These are phyloP conservation scores for Archivesica marissinica DNA, from an alignment of 1,140 invertebrate species.

Conservation along the genomic window DNA sequence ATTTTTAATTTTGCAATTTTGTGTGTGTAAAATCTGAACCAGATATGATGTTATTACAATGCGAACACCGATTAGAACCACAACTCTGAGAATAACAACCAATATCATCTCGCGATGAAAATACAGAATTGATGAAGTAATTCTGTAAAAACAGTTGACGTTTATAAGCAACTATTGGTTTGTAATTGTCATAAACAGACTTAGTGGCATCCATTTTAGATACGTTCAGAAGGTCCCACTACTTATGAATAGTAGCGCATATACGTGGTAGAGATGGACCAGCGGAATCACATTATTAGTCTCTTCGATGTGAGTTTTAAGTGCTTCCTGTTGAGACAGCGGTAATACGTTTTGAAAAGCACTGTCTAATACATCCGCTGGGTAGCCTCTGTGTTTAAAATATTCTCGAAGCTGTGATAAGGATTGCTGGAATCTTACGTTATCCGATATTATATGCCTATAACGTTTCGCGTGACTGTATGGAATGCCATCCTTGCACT, in stretches of 20 bases:
- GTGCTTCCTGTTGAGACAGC: too few species aligned
- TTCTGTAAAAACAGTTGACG: neutral
- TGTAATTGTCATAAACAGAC: neutral
- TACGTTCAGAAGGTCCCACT: neutral
- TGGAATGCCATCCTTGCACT: neutral
- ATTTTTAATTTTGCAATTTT: too few species aligned
- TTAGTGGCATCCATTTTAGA: neutral
- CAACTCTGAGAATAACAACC: slow-evolving; percentile 2
- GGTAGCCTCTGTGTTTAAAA: slow-evolving; percentile 13
- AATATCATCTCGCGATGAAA: neutral
- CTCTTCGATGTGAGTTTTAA: neutral
- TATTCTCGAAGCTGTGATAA: neutral
- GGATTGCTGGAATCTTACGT: neutral
- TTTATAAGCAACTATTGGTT: slow-evolving; percentile 16
- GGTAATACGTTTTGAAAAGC: neutral
- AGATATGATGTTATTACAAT: neutral
- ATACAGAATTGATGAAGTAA: neutral
- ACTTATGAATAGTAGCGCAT: slow-evolving; percentile 18
- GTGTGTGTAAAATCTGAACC: slow-evolving; percentile 11
- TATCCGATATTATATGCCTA: neutral
- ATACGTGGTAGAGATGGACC: slow-evolving; percentile 17
- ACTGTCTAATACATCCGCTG: too few species aligned
- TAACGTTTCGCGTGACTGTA: slow-evolving; percentile 23
- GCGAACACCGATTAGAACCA: neutral
- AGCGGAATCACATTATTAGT: neutral